A percentile compares a stretch with the other conserved stretches of the same genome.
These are phyloP conservation scores for Enteromius unitaeniatus DNA, from an alignment of 2,797 vertebrate species.

Conservation along the genomic window DNA sequence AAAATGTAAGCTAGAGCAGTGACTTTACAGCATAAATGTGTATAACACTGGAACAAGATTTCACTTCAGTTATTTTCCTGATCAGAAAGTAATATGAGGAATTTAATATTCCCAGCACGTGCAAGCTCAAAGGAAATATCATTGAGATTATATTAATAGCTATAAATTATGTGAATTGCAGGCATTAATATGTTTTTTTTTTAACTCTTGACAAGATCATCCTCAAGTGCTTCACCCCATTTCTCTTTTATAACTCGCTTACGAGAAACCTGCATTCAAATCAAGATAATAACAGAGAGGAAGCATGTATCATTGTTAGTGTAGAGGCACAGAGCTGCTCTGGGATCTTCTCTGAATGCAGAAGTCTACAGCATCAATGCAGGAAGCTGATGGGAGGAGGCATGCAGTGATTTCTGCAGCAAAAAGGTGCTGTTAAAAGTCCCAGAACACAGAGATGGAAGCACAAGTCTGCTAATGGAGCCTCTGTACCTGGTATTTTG, in stretches of 20 bases:
- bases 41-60: not conserved
- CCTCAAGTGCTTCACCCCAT: not conserved
- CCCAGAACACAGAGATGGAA: constrained; percentile 28
- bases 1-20: not conserved
- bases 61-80: not conserved
- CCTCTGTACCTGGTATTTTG: constrained; percentile 76
- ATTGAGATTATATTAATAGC: not conserved
- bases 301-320: constrained; percentile 12
- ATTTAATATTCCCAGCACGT: not conserved
- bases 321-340: constrained; percentile 14
- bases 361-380: constrained; percentile 8
- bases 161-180: not conserved
- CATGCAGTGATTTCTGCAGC: constrained; percentile 30
- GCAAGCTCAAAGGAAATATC: not conserved
- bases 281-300: not conserved
- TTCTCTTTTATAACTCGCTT: not conserved
- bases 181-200: not conserved
- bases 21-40: not conserved
- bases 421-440: constrained; percentile 43
- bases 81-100: not conserved
- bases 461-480: constrained; percentile 29
- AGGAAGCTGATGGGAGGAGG: constrained; percentile 23
- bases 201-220: constrained; percentile 7
- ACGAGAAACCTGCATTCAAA: not conserved
- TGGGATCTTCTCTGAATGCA: constrained; percentile 1